Evolutionary conservation across 1,140 invertebrate species (phyloP), one percentile per base, ranked within the genome.

Genomic region (Heliconius hermathena): DNA sequence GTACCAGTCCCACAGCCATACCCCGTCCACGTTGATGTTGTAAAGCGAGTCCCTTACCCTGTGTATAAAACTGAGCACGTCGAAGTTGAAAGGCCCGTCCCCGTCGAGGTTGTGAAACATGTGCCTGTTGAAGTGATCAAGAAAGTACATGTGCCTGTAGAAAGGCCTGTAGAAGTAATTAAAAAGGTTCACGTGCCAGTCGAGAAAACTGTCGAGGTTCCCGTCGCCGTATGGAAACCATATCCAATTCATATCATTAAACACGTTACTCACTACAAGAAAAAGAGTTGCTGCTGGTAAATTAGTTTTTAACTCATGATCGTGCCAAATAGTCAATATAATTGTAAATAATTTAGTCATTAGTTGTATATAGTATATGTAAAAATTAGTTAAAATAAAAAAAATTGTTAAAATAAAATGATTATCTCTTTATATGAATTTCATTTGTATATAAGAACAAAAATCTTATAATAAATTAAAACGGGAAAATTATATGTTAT

Each of bases 1-100:
- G 94, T 95, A 5, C 91, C 91, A 72, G 94, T 95, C 0, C 94
- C 94, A 8, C 92, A 94, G 79, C 94, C 93, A 60, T 94, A 94
- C 90, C 90, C 91, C 0, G 93, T 95, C 22, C 93, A 92, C 22
- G 92, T 95, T 1, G 89, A 94, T 29, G 94, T 95, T 8, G 91
- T 92, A 0, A 94, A 93, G 76, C 88, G 93, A 20, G 91, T 95
- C 1, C 91, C 94, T 18, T 93, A 95, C 82, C 92, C 92, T 1
- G 90, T 94, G 5, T 91, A 90, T 82, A 94, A 92, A 77, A 95
- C 93, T 6, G 72, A 93, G 29, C 91, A 94, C 75, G 88, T 94
- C 8, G 93, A 93, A 73, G 92, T 95, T 0, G 93, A 95, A 78
- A 92, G 90, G 77, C 93, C 91, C 52, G 94, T 94, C 0, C 93